Percentiles rank a stretch among this genome's conserved stretches.
Evolutionary conservation across 2,113 vertebrate genomes (phyloP).

Genomic region (Rhabdomys dilectus): DNA sequence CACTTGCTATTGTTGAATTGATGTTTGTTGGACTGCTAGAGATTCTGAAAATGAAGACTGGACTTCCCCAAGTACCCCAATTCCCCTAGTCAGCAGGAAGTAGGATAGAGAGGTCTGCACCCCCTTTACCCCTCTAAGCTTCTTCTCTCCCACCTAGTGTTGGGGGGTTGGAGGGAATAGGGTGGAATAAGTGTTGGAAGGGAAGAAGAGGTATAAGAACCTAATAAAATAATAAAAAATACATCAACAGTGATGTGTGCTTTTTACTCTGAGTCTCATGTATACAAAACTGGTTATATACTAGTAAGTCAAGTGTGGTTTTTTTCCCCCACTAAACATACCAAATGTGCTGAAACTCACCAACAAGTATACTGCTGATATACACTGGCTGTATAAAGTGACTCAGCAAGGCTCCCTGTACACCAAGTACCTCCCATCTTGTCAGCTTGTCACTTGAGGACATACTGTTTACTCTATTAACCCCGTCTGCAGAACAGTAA

Average conservation of each 20-base stretch:
- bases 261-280: not conserved
- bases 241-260: not conserved
- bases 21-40: too few species aligned
- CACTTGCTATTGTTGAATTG: too few species aligned
- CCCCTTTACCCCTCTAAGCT: too few species aligned
- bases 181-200: too few species aligned
- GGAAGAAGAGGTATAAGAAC: too few species aligned
- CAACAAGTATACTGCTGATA: slow-evolving; percentile 92
- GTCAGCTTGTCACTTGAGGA: slow-evolving; percentile 95
- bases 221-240: too few species aligned
- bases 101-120: too few species aligned
- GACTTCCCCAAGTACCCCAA: too few species aligned
- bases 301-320: not conserved
- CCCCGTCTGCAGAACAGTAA: slow-evolving; percentile 86
- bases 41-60: too few species aligned
- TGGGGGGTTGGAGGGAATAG: too few species aligned
- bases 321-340: not conserved
- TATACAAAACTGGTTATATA: not conserved
- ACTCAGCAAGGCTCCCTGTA: slow-evolving; percentile 96
- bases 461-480: slow-evolving; percentile 91
- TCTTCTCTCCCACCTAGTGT: too few species aligned
- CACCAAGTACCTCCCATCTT: slow-evolving; percentile 96
- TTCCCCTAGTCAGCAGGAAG: too few species aligned
- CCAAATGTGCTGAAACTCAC: slow-evolving; percentile 82
- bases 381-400: slow-evolving; percentile 97